Percentiles rank a stretch among this genome's conserved stretches.
Evolutionary conservation across 2,797 vertebrate species (phyloP).

Genomic region (Apodemus agrarius): DNA sequence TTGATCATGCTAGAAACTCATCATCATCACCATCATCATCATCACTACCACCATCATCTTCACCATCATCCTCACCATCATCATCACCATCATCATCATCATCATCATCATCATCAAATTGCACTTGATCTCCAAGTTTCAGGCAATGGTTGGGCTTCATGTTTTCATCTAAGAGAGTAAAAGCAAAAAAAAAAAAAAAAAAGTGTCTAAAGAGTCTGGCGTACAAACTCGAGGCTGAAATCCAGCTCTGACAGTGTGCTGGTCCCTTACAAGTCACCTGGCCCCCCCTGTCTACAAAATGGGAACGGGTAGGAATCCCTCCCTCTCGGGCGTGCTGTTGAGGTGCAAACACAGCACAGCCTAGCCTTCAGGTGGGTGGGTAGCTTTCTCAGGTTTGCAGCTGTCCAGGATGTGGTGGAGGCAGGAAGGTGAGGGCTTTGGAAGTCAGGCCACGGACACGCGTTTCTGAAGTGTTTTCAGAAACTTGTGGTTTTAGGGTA

Average conservation of each 20-base stretch:
- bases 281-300: neutral
- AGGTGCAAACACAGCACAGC: neutral
- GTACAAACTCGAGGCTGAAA: neutral
- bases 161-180: neutral
- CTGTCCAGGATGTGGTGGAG: neutral
- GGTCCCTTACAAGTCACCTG: neutral
- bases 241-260: too few relatives aligned
- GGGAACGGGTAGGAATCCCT: too few relatives aligned
- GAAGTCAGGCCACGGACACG: neutral
- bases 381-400: neutral
- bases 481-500: neutral
- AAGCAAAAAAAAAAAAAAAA: neutral
- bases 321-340: neutral
- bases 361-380: neutral
- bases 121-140: neutral
- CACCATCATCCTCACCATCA: too few relatives aligned
- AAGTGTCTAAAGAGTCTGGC: neutral
- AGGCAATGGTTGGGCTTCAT: neutral
- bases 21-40: neutral
- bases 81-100: neutral
- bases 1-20: neutral
- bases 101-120: neutral
- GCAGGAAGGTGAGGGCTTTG: neutral
- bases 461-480: constrained; percentile 24
- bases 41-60: too few relatives aligned